These are phyloP conservation scores for Toxostoma redivivum DNA, from an alignment of 2,113 vertebrate species.

Conservation along the genomic window DNA sequence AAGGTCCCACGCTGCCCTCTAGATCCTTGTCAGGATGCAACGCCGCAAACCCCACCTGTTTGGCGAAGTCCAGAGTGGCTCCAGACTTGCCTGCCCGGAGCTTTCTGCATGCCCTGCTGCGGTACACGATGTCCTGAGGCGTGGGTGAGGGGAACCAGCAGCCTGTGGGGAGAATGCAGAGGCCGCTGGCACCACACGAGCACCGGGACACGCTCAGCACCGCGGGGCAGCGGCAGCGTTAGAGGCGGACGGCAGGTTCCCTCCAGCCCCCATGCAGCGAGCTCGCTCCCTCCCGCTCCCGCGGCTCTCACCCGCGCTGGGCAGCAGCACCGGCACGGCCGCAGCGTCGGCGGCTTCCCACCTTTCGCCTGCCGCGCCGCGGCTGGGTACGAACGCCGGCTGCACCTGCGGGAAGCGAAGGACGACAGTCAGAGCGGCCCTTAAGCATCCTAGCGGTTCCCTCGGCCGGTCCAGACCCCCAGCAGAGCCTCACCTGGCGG, in stretches of 20 bases:
- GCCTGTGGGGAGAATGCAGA: not conserved
- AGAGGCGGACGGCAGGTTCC: accelerated
- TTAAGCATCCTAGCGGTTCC: accelerated
- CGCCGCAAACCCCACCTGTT: not conserved
- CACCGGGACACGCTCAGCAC: not conserved
- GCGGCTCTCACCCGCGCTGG: not conserved
- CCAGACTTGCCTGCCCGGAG: not conserved
- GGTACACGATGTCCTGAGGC: not conserved
- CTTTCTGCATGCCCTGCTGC: not conserved
- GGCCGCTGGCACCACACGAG: accelerated
- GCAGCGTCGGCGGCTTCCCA: not conserved
- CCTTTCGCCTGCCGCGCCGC: not conserved
- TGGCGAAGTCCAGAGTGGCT: not conserved
- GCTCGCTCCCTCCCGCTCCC: too few species aligned
- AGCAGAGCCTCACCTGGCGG: not conserved
- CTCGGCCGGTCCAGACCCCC: too few species aligned
- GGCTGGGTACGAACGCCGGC: not conserved
- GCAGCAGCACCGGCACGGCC: not conserved
- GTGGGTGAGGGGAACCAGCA: not conserved
- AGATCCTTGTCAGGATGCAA: accelerated
- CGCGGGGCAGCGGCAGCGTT: accelerated
- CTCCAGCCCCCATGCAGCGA: accelerated
- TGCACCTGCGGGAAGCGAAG: not conserved
- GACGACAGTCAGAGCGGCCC: accelerated
- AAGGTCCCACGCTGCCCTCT: accelerated